These are phyloP conservation scores for Rhabdomys pumilio DNA, from an alignment of 2,797 vertebrate genomes.

Conservation along the genomic window DNA sequence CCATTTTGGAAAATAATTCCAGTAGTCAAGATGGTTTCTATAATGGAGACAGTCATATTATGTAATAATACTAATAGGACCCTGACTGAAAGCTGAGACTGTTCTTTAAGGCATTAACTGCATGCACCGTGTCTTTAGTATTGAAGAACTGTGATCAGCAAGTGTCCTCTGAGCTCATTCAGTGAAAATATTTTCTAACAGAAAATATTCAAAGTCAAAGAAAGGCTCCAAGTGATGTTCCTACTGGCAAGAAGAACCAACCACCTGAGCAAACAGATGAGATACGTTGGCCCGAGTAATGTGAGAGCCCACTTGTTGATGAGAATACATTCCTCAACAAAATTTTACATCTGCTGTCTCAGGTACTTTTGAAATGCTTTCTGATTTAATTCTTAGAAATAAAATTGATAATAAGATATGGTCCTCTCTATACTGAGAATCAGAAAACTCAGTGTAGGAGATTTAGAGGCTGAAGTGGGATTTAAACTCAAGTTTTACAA, in stretches of 20 bases:
- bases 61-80: conserved; percentile 52
- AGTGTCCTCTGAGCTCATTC: conserved; percentile 11
- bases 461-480: conserved; percentile 28
- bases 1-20: conserved; percentile 77
- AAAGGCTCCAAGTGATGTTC: conserved; percentile 12
- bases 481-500: conserved; percentile 48
- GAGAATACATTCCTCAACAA: neutral
- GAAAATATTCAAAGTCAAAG: conserved; percentile 15
- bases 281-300: neutral
- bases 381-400: neutral
- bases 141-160: conserved; percentile 52
- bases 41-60: conserved; percentile 67
- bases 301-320: neutral
- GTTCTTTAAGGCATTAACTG: conserved; percentile 49
- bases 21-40: conserved; percentile 76
- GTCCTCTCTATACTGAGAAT: neutral
- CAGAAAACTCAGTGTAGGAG: conserved; percentile 7
- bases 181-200: conserved; percentile 29
- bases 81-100: conserved; percentile 14
- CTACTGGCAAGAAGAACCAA: neutral
- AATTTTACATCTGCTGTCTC: neutral
- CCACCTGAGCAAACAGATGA: neutral
- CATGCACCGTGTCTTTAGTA: conserved; percentile 31
- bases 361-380: neutral
- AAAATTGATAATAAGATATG: neutral